These are phyloP conservation scores for Oligia fasciuncula DNA, from an alignment of 2,888 invertebrate genomes.

Conservation along the genomic window DNA sequence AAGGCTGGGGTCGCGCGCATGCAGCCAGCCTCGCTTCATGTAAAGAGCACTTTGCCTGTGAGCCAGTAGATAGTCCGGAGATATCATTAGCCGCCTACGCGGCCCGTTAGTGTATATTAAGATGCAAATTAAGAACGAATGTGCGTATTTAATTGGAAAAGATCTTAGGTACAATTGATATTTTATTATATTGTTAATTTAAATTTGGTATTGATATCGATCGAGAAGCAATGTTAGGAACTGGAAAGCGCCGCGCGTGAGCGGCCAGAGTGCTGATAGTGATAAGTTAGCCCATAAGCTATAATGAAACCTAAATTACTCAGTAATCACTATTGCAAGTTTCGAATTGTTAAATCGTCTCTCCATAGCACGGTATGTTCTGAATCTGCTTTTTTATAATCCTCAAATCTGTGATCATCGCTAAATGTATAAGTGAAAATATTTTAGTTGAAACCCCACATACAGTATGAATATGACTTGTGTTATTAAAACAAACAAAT, in stretches of 20 bases:
- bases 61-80: conserved; percentile 77
- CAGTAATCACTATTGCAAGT: conserved; percentile 89
- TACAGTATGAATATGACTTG: conserved; percentile 79
- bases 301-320: conserved; percentile 89
- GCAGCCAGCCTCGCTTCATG: conserved; percentile 60
- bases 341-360: conserved; percentile 88
- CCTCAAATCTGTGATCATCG: conserved; percentile 90
- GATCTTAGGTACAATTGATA: conserved; percentile 90
- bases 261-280: conserved; percentile 87
- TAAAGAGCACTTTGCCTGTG: conserved; percentile 71
- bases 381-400: conserved; percentile 89
- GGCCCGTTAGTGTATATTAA: conserved; percentile 82
- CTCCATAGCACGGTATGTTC: conserved; percentile 89
- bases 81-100: conserved; percentile 73
- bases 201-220: conserved; percentile 89
- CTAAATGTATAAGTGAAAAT: conserved; percentile 88
- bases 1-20: conserved; percentile 54
- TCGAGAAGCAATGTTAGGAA: conserved; percentile 88
- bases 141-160: conserved; percentile 88
- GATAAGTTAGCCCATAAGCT: conserved; percentile 88
- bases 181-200: conserved; percentile 90
- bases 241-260: conserved; percentile 79
- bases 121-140: conserved; percentile 83
- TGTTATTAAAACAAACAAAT: conserved; percentile 62
- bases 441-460: conserved; percentile 83